Evolutionary conservation across 2,888 invertebrate species (phyloP).

Genomic region (Argyresthia goedartella): DNA sequence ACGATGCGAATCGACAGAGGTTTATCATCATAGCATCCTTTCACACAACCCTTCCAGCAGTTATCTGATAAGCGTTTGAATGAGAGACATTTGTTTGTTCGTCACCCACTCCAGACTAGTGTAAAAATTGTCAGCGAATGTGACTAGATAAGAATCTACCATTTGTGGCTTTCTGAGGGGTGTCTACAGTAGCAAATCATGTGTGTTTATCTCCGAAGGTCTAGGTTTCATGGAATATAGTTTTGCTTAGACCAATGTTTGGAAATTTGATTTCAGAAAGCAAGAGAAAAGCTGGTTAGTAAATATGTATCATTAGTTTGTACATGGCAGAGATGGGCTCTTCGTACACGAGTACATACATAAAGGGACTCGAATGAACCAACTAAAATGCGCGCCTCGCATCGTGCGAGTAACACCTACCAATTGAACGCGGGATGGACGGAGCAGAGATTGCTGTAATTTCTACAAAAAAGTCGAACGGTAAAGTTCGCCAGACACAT

Average conservation of each 20-base stretch:
- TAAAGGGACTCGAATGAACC: conserved; percentile 24
- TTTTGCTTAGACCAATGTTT: no score
- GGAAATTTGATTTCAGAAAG: no score
- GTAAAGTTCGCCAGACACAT: conserved; percentile 66
- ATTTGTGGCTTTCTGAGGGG: conserved; percentile 40
- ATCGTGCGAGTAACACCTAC: conserved; percentile 42
- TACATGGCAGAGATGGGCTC: background rate
- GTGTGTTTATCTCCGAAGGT: no score
- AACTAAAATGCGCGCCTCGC: conserved; percentile 27
- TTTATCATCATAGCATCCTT: conserved; percentile 51
- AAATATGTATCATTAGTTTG: no score
- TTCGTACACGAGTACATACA: conserved; percentile 15
- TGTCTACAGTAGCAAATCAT: conserved; percentile 1
- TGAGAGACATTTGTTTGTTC: conserved; percentile 60
- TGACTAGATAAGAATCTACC: conserved; percentile 60
- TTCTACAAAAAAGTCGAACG: conserved; percentile 60
- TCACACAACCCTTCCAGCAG: conserved; percentile 54
- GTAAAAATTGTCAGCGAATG: conserved; percentile 66
- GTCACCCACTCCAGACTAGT: conserved; percentile 59
- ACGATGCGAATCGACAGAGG: conserved; percentile 55
- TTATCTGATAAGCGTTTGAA: conserved; percentile 65
- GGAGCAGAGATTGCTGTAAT: conserved; percentile 62
- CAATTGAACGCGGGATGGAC: conserved; percentile 49
- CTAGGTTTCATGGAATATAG: no score
- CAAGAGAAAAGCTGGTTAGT: no score